phyloP scores from a whole-genome alignment of 2,113 vertebrate species.

The Phylloscopus trochiloides region DNA sequence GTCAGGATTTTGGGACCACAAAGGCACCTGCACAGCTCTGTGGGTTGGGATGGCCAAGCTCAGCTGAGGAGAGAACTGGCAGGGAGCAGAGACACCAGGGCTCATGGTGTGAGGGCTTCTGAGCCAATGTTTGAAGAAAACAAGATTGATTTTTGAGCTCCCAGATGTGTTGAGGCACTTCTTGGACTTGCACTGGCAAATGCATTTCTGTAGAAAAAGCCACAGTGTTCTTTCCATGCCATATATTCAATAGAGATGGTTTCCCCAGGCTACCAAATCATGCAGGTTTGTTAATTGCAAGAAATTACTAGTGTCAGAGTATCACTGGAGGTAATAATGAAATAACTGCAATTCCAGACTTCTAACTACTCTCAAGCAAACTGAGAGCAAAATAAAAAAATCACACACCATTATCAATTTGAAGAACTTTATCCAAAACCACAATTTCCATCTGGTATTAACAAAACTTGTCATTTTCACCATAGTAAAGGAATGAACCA shows the following conservation, averaged over 20 bases:
- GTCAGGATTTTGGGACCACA: background rate
- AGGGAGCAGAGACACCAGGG: background rate
- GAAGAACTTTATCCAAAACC: constrained; percentile 51
- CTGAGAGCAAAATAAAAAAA: constrained; percentile 28
- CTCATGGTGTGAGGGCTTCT: background rate
- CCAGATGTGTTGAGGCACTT: background rate
- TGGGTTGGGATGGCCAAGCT: background rate
- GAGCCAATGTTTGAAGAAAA: background rate
- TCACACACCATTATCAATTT: background rate
- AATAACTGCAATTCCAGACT: background rate
- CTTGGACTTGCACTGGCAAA: background rate
- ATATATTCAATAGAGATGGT: background rate
- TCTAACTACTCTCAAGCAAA: background rate
- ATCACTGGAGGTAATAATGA: background rate
- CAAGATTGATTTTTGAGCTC: background rate
- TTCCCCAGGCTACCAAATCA: background rate
- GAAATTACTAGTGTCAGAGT: background rate
- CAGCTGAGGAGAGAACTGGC: background rate
- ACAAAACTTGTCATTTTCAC: constrained; percentile 49
- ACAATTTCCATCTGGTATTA: background rate
- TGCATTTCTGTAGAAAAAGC: background rate
- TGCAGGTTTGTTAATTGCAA: background rate
- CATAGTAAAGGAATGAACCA: constrained; percentile 19
- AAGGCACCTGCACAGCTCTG: background rate
- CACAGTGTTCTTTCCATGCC: background rate